phyloP scores from a whole-genome alignment of 2,113 vertebrate genomes.

The Dendrocopos noguchii region DNA sequence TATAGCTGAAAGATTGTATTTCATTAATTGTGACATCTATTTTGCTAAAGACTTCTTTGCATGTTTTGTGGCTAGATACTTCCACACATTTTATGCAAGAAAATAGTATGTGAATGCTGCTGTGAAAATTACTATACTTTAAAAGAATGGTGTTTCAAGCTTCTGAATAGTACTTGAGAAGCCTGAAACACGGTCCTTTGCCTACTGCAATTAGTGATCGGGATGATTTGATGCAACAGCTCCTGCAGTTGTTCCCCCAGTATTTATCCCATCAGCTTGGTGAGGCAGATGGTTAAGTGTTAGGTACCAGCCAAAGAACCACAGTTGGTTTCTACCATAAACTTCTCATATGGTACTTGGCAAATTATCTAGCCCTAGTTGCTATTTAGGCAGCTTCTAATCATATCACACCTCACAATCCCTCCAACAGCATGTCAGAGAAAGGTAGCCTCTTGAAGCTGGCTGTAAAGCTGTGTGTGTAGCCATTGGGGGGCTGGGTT shows the following conservation, averaged over 20 bases:
- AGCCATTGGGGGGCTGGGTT: not conserved
- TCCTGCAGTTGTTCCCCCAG: not conserved
- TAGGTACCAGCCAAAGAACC: constrained; percentile 24
- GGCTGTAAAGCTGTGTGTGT: not conserved
- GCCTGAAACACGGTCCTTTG: not conserved
- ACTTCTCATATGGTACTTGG: not conserved
- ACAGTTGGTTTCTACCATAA: not conserved
- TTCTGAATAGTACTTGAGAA: not conserved
- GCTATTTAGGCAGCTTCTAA: not conserved
- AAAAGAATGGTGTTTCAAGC: not conserved
- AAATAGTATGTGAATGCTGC: not conserved
- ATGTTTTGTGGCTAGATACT: not conserved
- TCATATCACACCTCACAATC: not conserved
- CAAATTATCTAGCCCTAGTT: not conserved
- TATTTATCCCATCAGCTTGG: not conserved
- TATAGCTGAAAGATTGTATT: not conserved
- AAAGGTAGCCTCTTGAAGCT: not conserved
- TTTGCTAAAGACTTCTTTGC: not conserved
- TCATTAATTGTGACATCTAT: not conserved
- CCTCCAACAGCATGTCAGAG: not conserved
- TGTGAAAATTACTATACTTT: not conserved
- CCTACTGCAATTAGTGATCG: not conserved
- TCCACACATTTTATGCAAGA: not conserved
- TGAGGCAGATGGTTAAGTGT: not conserved
- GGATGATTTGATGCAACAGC: not conserved